Conservation (phyloP, 2,797 vertebrate genomes). For the Dryobates pubescens region DNA sequence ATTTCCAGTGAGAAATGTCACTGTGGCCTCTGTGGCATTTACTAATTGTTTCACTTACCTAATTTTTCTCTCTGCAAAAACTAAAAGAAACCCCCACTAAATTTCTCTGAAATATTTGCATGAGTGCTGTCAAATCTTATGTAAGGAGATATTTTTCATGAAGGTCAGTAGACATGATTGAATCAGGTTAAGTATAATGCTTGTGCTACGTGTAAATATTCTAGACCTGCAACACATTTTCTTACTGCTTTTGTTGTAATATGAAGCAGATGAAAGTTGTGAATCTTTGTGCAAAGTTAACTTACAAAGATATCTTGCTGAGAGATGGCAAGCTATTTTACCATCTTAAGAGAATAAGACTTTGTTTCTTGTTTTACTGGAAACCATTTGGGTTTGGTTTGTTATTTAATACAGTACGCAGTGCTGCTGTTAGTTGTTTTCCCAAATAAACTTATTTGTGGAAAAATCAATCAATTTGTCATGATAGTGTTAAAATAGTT, state of each 20-base stretch:
- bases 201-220: background rate
- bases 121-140: background rate
- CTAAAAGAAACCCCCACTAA: background rate
- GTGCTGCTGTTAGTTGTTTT: background rate
- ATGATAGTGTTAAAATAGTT: background rate
- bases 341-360: background rate
- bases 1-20: background rate
- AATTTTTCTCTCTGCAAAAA: background rate
- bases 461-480: background rate
- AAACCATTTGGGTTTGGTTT: background rate
- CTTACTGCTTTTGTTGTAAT: background rate
- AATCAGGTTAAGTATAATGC: background rate
- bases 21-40: background rate
- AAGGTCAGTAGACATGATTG: background rate
- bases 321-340: background rate
- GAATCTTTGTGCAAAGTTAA: background rate
- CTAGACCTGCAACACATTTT: background rate
- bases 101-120: background rate
- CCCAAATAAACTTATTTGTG: background rate
- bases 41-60: background rate
- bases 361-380: background rate
- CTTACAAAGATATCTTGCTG: background rate
- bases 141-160: background rate
- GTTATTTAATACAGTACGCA: background rate
- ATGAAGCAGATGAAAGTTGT: background rate